Base-by-base conservation (phyloP, 2,113 vertebrate species). In the Lepisosteus osseus region DNA sequence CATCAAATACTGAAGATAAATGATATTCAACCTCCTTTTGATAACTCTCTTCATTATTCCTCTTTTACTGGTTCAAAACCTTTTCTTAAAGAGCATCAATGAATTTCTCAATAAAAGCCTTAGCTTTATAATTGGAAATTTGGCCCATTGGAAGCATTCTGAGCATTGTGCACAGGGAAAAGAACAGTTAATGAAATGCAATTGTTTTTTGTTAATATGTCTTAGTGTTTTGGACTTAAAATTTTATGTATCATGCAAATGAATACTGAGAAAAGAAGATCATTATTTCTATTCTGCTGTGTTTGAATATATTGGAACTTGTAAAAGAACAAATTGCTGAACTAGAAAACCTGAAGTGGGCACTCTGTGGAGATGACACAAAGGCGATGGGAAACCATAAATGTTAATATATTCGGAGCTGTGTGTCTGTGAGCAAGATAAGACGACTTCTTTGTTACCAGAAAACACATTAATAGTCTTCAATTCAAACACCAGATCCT, bases 401-500 rank as follows among this genome's bases (percentile, higher is more conserved):
- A 86, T 86, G 87, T 86, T 88, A 88, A 90, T 88, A 80, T 83
- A 87, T 88, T 88, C 85, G 69, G 76, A 80, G 79, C 84, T 80
- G 73, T 9, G 29, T 61, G 77, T 83, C 79, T 68, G 78, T 68
- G 62, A 65, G 71, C 69, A 72, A 64, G 79, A 81, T 83, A 83
- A 82, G 77, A 76, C 71, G 65, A 64, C 68, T 8, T 75, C 82
- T 77, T 84, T 86, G 77, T 87, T 80, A 76, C 73, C 76, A 69
- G 68, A 63, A 71, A 74, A 72, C 72, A 76, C 72, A 72, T 79
- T 84, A 83, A 84, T 82, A 86, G 78, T 81, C 82, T 85, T 77
- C 59, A 3, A 8, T 74, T 77, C 61, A 71, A 73, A 71, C 74
- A 69, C 69, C 68, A 76, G 80, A 80, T 81, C 79, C 80, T 43